Evolutionary conservation across 2,113 vertebrate species (phyloP).

Genomic region (Synodontis membranacea): DNA sequence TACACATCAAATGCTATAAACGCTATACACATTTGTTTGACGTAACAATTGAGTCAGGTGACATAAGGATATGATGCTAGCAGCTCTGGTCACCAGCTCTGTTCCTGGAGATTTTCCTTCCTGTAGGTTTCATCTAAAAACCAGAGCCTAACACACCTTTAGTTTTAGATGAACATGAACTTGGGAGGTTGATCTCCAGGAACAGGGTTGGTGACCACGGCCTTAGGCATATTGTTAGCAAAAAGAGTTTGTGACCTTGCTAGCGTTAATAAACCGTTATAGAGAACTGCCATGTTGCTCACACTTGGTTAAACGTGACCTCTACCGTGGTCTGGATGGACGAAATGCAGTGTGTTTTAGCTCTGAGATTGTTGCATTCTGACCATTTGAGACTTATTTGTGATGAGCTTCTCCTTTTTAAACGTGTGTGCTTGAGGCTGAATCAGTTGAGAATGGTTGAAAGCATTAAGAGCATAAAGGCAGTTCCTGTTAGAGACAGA

Average conservation of each 20-base stretch:
- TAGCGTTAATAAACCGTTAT: background rate
- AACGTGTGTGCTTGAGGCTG: conserved; percentile 45
- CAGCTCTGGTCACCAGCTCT: too few relatives aligned
- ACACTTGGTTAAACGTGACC: conserved; percentile 55
- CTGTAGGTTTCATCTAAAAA: too few relatives aligned
- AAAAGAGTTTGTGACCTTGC: background rate
- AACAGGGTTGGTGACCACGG: too few relatives aligned
- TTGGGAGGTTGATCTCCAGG: too few relatives aligned
- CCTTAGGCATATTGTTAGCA: background rate
- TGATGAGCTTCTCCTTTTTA: background rate
- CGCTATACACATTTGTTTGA: background rate
- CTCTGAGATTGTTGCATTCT: conserved; percentile 58
- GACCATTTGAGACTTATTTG: conserved; percentile 42
- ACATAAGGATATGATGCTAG: background rate
- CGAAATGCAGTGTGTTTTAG: conserved; percentile 52
- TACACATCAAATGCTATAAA: background rate
- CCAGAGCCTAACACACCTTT: too few relatives aligned
- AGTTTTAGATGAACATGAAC: too few relatives aligned
- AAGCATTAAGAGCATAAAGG: conserved; percentile 65
- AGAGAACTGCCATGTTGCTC: background rate
- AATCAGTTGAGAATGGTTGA: conserved; percentile 46
- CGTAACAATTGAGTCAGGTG: background rate
- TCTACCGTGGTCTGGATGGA: conserved; percentile 50
- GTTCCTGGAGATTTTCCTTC: too few relatives aligned
- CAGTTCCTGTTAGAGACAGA: conserved; percentile 62